phyloP scores from a whole-genome alignment of 2,888 invertebrate genomes.

The Geophilus truncorum region DNA sequence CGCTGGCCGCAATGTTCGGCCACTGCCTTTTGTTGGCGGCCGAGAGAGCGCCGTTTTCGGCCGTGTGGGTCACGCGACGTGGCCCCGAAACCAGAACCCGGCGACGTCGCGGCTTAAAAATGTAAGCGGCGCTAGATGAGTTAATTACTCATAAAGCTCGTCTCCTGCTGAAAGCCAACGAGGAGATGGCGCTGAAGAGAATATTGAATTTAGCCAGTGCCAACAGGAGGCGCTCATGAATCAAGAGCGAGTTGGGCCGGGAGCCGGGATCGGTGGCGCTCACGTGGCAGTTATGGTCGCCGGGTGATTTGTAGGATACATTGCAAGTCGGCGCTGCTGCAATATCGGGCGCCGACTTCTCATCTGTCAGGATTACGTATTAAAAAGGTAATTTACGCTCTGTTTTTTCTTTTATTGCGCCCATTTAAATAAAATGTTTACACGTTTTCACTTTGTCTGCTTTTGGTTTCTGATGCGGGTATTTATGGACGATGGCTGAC shows the following conservation, averaged over 20 bases:
- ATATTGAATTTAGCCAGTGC: slow-evolving; percentile 23
- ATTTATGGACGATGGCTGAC: no score
- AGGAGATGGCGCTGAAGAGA: background rate
- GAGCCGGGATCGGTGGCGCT: background rate
- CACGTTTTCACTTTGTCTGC: no score
- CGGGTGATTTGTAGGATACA: slow-evolving; percentile 8
- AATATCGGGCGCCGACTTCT: background rate
- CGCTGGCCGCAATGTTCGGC: background rate
- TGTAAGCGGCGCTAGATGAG: background rate
- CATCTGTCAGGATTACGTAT: background rate
- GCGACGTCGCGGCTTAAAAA: no score
- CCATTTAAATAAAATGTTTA: no score
- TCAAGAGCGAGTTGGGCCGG: background rate
- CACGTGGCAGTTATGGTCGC: background rate
- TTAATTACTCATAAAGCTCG: slow-evolving; percentile 25
- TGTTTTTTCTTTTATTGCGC: background rate
- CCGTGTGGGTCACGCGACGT: background rate
- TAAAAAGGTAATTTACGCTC: background rate
- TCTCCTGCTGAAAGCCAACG: slow-evolving; percentile 4
- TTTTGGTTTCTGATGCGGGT: no score
- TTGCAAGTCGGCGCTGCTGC: background rate
- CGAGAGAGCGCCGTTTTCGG: background rate
- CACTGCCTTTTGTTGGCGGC: no score
- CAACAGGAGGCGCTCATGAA: slow-evolving; percentile 2
- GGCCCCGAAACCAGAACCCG: background rate